A percentile compares a stretch with the other conserved stretches of the same genome.
phyloP scores from a whole-genome alignment of 2,113 vertebrate genomes.

The Morone chrysops region DNA sequence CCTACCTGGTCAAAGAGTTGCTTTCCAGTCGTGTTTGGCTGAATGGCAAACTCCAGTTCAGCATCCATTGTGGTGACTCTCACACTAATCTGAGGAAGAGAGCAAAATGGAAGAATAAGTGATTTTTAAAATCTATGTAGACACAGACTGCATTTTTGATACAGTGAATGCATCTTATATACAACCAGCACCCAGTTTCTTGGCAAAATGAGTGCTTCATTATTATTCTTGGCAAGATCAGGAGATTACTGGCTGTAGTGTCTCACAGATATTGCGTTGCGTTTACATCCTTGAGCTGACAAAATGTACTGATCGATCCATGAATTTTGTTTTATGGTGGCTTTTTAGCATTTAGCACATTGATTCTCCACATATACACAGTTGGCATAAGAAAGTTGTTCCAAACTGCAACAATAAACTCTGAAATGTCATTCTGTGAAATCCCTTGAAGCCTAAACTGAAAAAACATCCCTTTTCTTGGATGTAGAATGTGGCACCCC shows the following conservation, averaged over 20 bases:
- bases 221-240: background rate
- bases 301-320: too few relatives aligned
- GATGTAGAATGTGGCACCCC: background rate
- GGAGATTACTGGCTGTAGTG: background rate
- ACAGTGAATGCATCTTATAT: background rate
- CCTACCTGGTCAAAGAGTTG: constrained; percentile 97
- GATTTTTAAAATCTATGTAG: background rate
- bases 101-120: background rate
- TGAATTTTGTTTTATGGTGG: too few relatives aligned
- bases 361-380: too few relatives aligned
- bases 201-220: background rate
- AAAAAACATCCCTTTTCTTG: too few relatives aligned
- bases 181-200: background rate
- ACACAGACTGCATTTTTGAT: background rate
- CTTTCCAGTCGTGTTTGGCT: constrained; percentile 98
- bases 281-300: too few relatives aligned
- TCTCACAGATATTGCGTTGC: too few relatives aligned
- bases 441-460: too few relatives aligned
- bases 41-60: constrained; percentile 99
- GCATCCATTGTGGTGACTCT: constrained; percentile 99
- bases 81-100: constrained; percentile 90
- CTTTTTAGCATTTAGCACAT: too few relatives aligned
- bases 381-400: too few relatives aligned
- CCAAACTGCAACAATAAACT: too few relatives aligned
- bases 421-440: too few relatives aligned